Evolutionary conservation across 2,888 invertebrate species (phyloP), one percentile per base, ranked within the genome.

Genomic region (Cheilosia soror): DNA sequence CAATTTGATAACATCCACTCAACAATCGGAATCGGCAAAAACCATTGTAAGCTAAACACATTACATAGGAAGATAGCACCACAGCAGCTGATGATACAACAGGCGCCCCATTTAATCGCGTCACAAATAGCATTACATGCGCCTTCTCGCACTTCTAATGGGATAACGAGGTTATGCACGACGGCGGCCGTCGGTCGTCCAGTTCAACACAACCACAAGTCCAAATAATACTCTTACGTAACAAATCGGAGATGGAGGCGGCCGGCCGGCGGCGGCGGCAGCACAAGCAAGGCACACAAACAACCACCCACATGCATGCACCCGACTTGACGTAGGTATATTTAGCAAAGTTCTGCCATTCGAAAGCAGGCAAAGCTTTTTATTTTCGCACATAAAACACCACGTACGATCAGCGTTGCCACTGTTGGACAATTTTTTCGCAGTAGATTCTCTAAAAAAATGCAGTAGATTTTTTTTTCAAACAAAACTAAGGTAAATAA

Each of bases 181-280:
- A 37, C 63, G 7, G 37, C 63, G 7, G 47, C 27, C 49, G 75
- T 40, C 53, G 29, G 75, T 40, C 53, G 29, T 42, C 47, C 40
- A 58, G 29, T 42, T 37, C 40, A 58, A 33, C 25, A 5, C 62
- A 60, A 58, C 20, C 25, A 5, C 62, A 60, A 72, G 79, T 58
- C 65, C 58, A 27, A 65, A 79, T 58, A 73, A 37, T 73, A 65
- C 72, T 33, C 29, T 73, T 73, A 73, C 72, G 58, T 72, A 79
- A 79, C 29, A 20, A n/a, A 66, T 60, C 47, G 55, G 29, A 20
- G 20, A 20, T 20, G 2, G 20, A 20, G 20, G 20, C 20, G 20
- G 20, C 20, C 40, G 31, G 6, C 20, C 31, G 44, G 49, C 42
- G 42, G n/a, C 9, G 4, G 15, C 20, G 15, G 6, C 47, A n/a